A percentile compares a stretch with the other conserved stretches of the same genome.
Conservation (phyloP, 35 echinoderm and acorn worm genomes). For the Stichopus chloronotus region DNA sequence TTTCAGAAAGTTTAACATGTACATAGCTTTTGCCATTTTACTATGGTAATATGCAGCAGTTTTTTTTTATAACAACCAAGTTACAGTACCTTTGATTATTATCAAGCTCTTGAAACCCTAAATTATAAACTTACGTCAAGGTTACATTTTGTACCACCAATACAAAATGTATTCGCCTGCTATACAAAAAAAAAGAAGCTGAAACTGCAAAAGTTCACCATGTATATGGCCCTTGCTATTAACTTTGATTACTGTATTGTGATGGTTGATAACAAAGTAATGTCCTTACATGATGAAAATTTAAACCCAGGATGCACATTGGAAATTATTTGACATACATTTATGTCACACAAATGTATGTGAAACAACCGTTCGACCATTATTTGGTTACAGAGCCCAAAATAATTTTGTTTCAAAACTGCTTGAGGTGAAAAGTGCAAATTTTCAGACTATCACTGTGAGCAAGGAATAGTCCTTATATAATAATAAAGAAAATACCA, state of each 20-base stretch:
- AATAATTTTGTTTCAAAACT: slow-evolving; percentile 19
- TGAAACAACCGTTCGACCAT: slow-evolving; percentile 9
- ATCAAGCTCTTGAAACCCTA: slow-evolving; percentile 11
- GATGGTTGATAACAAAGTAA: neutral
- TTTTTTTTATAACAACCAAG: slow-evolving; percentile 31
- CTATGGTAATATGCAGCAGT: slow-evolving; percentile 15
- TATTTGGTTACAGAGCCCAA: neutral
- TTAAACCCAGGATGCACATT: slow-evolving; percentile 12
- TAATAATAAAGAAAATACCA: slow-evolving; percentile 26
- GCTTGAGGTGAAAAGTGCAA: neutral
- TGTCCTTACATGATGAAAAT: slow-evolving; percentile 1
- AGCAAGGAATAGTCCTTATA: neutral
- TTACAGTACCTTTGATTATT: slow-evolving; percentile 11
- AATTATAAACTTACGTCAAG: neutral
- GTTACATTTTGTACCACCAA: neutral
- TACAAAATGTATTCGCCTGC: neutral
- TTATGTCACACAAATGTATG: slow-evolving; percentile 14
- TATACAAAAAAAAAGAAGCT: neutral
- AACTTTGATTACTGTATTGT: neutral
- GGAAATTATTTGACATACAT: slow-evolving; percentile 15
- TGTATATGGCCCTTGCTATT: neutral
- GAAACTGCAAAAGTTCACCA: slow-evolving; percentile 19
- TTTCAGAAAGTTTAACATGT: slow-evolving; percentile 22
- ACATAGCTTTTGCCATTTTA: slow-evolving; percentile 22
- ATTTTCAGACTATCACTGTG: slow-evolving; percentile 22